Base-by-base conservation (phyloP, 2,888 invertebrate genomes). In the Gastrophysa polygoni region DNA sequence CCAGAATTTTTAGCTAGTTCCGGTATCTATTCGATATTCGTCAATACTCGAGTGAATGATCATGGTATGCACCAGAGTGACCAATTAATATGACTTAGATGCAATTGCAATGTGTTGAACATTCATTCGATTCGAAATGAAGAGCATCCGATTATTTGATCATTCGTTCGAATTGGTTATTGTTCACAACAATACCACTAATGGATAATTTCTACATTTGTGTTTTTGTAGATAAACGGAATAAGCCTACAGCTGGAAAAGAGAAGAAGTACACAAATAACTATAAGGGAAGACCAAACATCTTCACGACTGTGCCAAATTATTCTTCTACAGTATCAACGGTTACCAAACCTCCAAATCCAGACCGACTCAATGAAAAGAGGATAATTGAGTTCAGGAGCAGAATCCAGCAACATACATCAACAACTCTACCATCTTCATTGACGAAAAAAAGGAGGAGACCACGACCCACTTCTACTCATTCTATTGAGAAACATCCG, bases 341-440 rank as follows among this genome's bases (percentile, higher is more conserved):
- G 4, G 17, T 17, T 14, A 34, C 29, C 43, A 24, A 63, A 16
- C 20, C 6, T 7, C 1, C 14, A 10, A 18, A 50, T 16, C n/a
- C 17, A n/a, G 16, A 38, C 7, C 7, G 6, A 17, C 4, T 29
- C 32, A 8, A 18, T n/a, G 49, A 57, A 54, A 49, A 17, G 49
- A 57, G 51, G 8, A 32, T 57, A 1, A 32, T 29, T 14, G 24
- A 48, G 18, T 44, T 34, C 20, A 63, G 57, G 48, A 61, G 59
- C 55, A 61, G 57, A 54, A 63, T 56, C 1, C 46, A 48, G 8
- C 58, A 63, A 24, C 48, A 50, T 50, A 14, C 20, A 11, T 32
- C 32, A 28, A 29, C 55, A 1, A 63, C 73, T 46, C 82, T 82
- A 21, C 78, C 77, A n/a, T 81, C 81, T 18, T 82, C 84, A 48